Percentiles rank a stretch among this genome's conserved stretches.
phyloP scores from a whole-genome alignment of 2,113 vertebrate species.

The Pedionomus torquatus region DNA sequence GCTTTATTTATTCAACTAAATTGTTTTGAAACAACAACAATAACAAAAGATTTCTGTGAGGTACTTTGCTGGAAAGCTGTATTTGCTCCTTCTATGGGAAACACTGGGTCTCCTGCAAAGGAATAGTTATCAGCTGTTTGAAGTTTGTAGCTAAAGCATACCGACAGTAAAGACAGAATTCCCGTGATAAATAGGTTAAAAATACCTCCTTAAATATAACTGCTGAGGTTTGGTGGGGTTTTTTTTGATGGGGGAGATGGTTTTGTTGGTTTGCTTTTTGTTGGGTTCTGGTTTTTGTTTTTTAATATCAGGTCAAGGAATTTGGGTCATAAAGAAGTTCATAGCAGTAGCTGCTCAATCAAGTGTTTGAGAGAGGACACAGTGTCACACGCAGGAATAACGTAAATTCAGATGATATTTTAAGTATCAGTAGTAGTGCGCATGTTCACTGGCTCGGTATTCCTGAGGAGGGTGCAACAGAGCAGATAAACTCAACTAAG shows the following conservation, averaged over 20 bases:
- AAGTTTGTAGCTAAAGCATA: background rate
- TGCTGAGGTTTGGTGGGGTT: background rate
- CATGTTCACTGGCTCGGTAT: conserved; percentile 35
- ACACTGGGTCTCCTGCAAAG: background rate
- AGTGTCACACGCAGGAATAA: background rate
- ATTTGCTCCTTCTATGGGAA: conserved; percentile 27
- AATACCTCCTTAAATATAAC: background rate
- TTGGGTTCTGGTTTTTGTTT: background rate
- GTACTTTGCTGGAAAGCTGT: background rate
- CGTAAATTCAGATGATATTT: conserved; percentile 49
- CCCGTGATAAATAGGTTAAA: background rate
- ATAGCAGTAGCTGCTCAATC: background rate
- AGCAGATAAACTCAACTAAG: conserved; percentile 29
- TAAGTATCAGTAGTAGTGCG: conserved; percentile 42
- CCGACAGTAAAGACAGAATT: background rate
- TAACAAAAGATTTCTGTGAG: background rate
- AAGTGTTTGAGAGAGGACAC: background rate
- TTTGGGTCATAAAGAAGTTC: background rate
- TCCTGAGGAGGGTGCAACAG: conserved; percentile 51
- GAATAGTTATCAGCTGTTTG: background rate
- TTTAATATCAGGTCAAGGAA: background rate
- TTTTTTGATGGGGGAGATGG: background rate
- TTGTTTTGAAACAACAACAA: background rate
- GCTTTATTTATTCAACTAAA: background rate
- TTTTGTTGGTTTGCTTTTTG: background rate